Conservation (phyloP, 2,888 invertebrate genomes). For the Acrobasis suavella region DNA sequence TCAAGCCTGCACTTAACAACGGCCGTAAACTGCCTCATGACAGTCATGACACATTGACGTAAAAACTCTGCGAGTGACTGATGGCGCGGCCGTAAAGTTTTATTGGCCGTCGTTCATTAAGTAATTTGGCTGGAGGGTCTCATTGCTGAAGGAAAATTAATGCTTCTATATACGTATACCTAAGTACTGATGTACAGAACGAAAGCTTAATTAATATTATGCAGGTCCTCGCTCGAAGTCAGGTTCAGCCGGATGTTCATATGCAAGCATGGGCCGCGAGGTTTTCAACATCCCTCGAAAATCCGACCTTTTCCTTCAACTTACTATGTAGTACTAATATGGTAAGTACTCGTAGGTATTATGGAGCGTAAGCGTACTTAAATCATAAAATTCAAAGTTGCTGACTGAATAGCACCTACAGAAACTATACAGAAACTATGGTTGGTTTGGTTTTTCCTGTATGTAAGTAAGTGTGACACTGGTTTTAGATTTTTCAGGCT, state of each 20-base stretch:
- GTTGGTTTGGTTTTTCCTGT: too few species aligned
- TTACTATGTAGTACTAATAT: too few species aligned
- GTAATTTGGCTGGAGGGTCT: slow-evolving; percentile 5
- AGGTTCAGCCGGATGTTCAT: slow-evolving; percentile 2
- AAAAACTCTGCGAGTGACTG: slow-evolving; percentile 9
- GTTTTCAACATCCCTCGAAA: background rate
- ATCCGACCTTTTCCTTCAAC: slow-evolving; percentile 9
- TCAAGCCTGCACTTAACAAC: slow-evolving; percentile 14
- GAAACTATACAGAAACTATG: too few species aligned
- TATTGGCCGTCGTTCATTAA: slow-evolving; percentile 11
- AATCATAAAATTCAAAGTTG: too few species aligned
- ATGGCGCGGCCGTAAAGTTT: slow-evolving; percentile 12
- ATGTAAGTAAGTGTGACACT: too few species aligned
- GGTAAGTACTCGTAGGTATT: background rate
- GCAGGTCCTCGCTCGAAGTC: background rate
- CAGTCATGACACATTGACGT: slow-evolving; percentile 10
- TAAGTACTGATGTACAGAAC: background rate
- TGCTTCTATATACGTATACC: background rate
- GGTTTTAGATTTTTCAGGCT: too few species aligned
- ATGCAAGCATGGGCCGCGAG: background rate
- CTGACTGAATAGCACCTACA: too few species aligned
- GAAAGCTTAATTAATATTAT: background rate
- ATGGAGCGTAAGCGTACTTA: background rate
- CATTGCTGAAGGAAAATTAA: too few species aligned
- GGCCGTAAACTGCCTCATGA: slow-evolving; percentile 7